Evolutionary conservation across 1,140 invertebrate genomes (phyloP).

Genomic region (Penaeus indicus): DNA sequence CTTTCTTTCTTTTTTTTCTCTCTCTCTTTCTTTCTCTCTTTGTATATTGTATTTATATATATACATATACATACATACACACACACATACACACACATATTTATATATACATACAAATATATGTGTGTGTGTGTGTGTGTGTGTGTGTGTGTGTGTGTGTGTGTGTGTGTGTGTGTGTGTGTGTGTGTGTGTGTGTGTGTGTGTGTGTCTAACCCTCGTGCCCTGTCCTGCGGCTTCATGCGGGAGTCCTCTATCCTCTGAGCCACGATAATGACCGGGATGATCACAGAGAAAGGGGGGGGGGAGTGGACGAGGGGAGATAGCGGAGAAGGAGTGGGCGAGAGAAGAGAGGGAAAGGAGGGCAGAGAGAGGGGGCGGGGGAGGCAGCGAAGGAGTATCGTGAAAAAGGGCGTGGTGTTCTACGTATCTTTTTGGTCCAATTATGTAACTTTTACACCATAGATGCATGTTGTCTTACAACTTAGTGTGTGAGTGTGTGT

Average conservation of each 20-base stretch:
- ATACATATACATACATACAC: no score
- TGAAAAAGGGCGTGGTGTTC: no score
- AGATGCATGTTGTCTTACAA: no score
- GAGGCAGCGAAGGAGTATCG: neutral
- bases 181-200: constrained; percentile 11
- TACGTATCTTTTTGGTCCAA: no score
- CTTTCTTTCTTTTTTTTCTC: no score
- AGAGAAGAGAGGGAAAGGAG: neutral
- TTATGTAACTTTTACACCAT: no score
- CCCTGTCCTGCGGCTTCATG: neutral
- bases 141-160: constrained; percentile 16
- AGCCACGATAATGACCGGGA: neutral
- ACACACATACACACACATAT: no score
- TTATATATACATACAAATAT: no score
- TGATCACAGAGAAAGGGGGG: neutral
- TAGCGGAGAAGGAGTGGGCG: neutral
- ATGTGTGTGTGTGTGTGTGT: neutral
- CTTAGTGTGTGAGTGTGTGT: neutral
- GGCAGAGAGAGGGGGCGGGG: neutral
- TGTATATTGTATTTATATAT: no score
- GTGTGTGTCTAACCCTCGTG: no score
- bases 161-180: neutral
- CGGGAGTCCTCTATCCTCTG: neutral
- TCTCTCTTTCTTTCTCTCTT: no score
- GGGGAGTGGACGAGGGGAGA: neutral